Evolutionary conservation across 2,797 vertebrate species (phyloP).

Genomic region (Macrochelys suwanniensis): DNA sequence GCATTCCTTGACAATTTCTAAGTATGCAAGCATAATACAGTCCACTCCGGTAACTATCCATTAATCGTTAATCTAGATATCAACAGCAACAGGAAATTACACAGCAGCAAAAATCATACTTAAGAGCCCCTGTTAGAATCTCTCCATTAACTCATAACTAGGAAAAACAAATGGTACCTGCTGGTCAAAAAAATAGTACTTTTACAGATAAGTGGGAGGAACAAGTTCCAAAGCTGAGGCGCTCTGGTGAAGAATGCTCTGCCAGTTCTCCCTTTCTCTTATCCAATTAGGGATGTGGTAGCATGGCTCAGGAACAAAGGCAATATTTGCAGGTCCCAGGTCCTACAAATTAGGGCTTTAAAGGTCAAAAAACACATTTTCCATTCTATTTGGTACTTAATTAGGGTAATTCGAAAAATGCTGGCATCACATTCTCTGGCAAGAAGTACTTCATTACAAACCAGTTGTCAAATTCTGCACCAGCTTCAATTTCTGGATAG

Average conservation of each 20-base stretch:
- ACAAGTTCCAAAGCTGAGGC: not conserved
- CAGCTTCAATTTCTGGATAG: not conserved
- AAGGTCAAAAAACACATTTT: not conserved
- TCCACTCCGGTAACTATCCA: not conserved
- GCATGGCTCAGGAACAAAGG: not conserved
- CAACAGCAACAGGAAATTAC: not conserved
- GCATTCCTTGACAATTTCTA: not conserved
- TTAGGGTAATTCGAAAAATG: not conserved
- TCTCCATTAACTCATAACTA: not conserved
- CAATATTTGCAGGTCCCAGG: not conserved
- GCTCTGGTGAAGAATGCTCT: not conserved
- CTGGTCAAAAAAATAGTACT: not conserved
- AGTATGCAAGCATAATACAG: not conserved
- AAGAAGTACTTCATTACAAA: not conserved
- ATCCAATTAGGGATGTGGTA: not conserved
- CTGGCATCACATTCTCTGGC: not conserved
- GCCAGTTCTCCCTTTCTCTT: no score
- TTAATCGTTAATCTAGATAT: not conserved
- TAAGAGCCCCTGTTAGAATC: not conserved
- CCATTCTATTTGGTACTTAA: not conserved
- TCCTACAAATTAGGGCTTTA: not conserved
- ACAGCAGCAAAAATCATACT: not conserved
- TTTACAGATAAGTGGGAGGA: slow-evolving; percentile 9
- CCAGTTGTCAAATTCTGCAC: not conserved
- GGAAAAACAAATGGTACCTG: not conserved